phyloP scores from a whole-genome alignment of 1,140 invertebrate genomes.

The Globodera rostochiensis region DNA sequence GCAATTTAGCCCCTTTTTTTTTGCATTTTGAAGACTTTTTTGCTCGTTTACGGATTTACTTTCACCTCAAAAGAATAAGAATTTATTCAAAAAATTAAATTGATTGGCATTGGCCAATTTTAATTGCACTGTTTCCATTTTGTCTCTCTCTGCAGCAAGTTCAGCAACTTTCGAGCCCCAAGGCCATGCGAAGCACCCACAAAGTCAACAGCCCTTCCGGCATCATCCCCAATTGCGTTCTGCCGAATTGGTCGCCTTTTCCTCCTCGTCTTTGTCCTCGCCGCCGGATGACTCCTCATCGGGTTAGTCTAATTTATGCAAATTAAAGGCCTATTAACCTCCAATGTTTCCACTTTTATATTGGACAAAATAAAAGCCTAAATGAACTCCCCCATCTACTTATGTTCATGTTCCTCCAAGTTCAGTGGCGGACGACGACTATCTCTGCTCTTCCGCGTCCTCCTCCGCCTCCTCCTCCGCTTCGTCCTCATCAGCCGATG shows the following conservation, averaged over 20 bases:
- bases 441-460: neutral
- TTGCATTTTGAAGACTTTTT: too few species aligned
- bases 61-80: too few species aligned
- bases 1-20: neutral
- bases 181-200: neutral
- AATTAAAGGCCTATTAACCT: too few species aligned
- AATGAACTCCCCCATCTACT: neutral
- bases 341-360: too few species aligned
- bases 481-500: neutral
- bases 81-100: too few species aligned
- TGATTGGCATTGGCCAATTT: too few species aligned
- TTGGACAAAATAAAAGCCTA: too few species aligned
- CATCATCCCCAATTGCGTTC: neutral
- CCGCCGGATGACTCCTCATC: neutral
- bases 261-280: neutral
- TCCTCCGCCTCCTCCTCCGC: neutral
- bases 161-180: neutral
- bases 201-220: neutral
- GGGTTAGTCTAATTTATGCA: neutral
- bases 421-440: conserved; percentile 6
- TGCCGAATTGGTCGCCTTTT: neutral
- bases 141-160: neutral
- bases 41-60: too few species aligned
- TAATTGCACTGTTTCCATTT: neutral
- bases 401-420: neutral